Conservation (phyloP, 2,797 vertebrate species). For the Trachops cirrhosus region DNA sequence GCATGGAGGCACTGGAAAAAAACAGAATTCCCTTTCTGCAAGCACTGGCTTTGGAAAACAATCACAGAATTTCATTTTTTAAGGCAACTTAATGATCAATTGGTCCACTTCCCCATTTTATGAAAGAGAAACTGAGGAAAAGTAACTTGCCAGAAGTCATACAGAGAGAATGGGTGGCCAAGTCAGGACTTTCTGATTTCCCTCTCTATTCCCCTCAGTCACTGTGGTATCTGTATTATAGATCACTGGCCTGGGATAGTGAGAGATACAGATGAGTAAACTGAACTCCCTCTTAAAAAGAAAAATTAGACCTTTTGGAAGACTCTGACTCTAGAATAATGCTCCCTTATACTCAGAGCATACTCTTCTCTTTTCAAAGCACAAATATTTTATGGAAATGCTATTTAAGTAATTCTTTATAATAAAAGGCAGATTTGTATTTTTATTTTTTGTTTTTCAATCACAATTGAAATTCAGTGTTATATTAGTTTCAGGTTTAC, state of each 20-base stretch:
- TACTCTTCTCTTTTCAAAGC: slow-evolving; percentile 7
- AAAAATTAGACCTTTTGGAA: background rate
- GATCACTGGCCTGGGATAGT: background rate
- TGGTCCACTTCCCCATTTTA: background rate
- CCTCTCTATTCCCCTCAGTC: background rate
- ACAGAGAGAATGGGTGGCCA: background rate
- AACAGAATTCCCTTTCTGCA: background rate
- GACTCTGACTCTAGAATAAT: background rate
- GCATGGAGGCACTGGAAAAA: background rate
- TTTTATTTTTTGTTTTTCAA: background rate
- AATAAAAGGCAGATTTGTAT: background rate
- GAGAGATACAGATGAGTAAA: slow-evolving; percentile 16
- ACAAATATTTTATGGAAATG: background rate
- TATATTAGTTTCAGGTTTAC: background rate
- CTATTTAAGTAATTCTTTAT: slow-evolving; percentile 1
- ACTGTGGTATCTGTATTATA: background rate
- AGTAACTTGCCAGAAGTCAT: background rate
- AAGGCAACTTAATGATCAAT: slow-evolving; percentile 20
- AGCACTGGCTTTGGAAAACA: background rate
- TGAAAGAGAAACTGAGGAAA: background rate
- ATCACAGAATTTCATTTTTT: background rate
- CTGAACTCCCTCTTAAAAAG: background rate
- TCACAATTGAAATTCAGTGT: background rate
- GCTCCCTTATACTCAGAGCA: background rate
- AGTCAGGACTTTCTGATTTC: background rate